Evolutionary conservation across 2,888 invertebrate genomes (phyloP).

Genomic region (Megastigmus dorsalis): DNA sequence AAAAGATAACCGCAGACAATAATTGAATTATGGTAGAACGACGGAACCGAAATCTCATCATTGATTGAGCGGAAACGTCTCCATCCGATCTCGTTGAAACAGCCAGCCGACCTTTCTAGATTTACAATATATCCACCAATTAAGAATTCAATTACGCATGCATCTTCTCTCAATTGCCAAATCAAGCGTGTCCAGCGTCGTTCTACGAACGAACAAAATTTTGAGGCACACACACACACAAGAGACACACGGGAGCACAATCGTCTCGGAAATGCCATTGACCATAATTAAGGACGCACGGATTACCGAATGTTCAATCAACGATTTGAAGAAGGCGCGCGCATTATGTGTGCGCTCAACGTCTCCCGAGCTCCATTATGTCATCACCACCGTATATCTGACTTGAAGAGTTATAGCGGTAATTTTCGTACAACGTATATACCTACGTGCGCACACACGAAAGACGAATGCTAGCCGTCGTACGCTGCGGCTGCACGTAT

Average conservation of each 20-base stretch:
- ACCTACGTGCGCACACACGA: not conserved
- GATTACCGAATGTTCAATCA: conserved; percentile 34
- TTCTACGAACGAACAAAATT: not conserved
- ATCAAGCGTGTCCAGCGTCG: no score
- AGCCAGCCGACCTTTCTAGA: no score
- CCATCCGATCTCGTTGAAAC: no score
- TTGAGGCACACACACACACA: no score
- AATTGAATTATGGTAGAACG: no score
- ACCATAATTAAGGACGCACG: conserved; percentile 10
- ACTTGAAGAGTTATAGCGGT: not conserved
- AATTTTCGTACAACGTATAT: conserved; percentile 20
- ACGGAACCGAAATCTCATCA: no score
- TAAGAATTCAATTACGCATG: no score
- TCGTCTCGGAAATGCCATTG: not conserved
- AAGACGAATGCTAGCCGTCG: conserved; percentile 1
- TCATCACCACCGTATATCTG: not conserved
- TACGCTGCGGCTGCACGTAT: not conserved
- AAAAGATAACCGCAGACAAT: no score
- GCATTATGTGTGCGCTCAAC: not conserved
- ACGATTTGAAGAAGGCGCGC: not conserved
- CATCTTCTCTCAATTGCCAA: no score
- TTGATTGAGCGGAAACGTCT: no score
- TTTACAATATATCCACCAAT: no score
- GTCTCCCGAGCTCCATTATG: conserved; percentile 12
- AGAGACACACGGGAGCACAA: no score